These are phyloP conservation scores for Tetramorium bicarinatum DNA, from an alignment of 2,888 invertebrate genomes.

Conservation along the genomic window DNA sequence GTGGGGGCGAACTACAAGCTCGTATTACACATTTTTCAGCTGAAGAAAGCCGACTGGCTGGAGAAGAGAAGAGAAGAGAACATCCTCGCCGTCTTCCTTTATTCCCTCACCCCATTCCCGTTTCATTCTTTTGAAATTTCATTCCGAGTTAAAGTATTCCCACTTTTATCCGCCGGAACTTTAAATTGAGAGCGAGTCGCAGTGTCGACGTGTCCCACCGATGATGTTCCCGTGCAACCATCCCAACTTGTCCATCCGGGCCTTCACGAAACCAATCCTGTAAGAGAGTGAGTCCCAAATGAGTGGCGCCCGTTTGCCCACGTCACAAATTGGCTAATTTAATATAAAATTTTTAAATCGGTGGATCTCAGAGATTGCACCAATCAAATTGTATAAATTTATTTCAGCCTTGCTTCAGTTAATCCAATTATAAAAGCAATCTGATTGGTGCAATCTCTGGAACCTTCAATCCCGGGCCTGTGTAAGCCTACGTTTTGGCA, in stretches of 20 bases:
- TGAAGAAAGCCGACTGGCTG: slow-evolving; percentile 46
- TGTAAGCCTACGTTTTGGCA: too few relatives aligned
- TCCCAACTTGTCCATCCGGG: background rate
- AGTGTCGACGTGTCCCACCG: background rate
- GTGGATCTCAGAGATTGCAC: too few relatives aligned
- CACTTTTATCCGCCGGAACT: slow-evolving; percentile 82
- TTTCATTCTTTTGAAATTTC: slow-evolving; percentile 82
- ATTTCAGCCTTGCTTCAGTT: too few relatives aligned
- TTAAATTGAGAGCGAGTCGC: slow-evolving; percentile 78
- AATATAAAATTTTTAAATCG: too few relatives aligned
- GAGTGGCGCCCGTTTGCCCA: too few relatives aligned
- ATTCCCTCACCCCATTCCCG: slow-evolving; percentile 15
- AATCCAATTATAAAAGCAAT: too few relatives aligned
- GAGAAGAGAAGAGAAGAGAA: background rate
- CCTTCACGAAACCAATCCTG: too few relatives aligned
- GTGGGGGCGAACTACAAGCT: slow-evolving; percentile 60
- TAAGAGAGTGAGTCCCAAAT: too few relatives aligned
- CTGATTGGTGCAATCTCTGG: too few relatives aligned
- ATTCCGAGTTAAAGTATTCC: slow-evolving; percentile 85
- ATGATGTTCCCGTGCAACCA: background rate
- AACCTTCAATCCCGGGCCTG: too few relatives aligned
- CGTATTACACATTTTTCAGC: slow-evolving; percentile 69
- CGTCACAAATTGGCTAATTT: too few relatives aligned
- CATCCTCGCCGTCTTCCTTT: background rate
- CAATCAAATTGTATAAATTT: too few relatives aligned